Evolutionary conservation across 2,888 invertebrate species (phyloP), one percentile per base, ranked within the genome.

Genomic region (Lycia hirtaria): DNA sequence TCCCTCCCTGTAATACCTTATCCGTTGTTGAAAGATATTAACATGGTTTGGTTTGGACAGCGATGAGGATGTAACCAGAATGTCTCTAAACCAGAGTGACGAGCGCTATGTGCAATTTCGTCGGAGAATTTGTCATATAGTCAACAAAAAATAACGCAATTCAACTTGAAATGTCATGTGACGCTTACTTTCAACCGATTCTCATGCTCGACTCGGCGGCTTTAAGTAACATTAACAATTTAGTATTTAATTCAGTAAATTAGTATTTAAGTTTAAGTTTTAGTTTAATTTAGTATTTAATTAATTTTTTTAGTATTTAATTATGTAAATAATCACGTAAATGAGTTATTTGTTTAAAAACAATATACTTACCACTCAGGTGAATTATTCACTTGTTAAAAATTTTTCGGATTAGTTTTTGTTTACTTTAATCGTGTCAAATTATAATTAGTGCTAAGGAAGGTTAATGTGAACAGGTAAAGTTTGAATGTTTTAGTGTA

Each of bases 61-160:
- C 17, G 19, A 17, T 4, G 10, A 9, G 35, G 17, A 35, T 17
- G 35, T 4, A 0, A 15, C 17, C 15, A 17, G n/a, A n/a, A n/a
- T 15, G 20, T 38, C 20, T 22, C 22, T 4, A 38, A 38, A 38
- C 38, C 38, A 22, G 38, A 22, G 12, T 38, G 38, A 22, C 22
- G 22, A 38, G 22, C 22, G 20, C 22, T 12, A 22, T 19, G 37
- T 37, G 37, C 37, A 37, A 22, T 38, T 20, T 22, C 38, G 38
- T 14, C 12, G 3, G 38, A 38, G 37, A n/a, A 38, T 22, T 12
- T 22, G 22, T 38, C 32, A 32, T 22, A 28, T 19, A 45, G 33
- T 33, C 30, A 37, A 35, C n/a, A 38, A 38, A 7, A 7, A 9
- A n/a, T 32, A 32, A 32, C 12, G 32, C 32, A 32, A 32, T 12